phyloP scores from a whole-genome alignment of 2,888 invertebrate genomes.

The Agrochola lychnidis region DNA sequence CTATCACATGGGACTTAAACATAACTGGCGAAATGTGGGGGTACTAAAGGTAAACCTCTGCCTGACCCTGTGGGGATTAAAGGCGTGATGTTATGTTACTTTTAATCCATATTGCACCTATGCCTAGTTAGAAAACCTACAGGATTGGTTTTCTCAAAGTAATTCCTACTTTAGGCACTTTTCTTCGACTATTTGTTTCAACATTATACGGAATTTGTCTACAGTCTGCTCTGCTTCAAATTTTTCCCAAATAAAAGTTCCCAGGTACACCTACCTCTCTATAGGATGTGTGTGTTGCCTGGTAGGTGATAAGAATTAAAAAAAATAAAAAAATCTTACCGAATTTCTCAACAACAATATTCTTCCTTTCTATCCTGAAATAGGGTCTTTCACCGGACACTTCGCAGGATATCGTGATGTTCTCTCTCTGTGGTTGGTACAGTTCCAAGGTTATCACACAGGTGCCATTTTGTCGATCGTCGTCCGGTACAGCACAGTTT shows the following conservation, averaged over 20 bases:
- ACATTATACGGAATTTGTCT: neutral
- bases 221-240: neutral
- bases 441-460: slow-evolving; percentile 77
- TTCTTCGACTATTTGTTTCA: neutral
- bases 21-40: no score
- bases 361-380: slow-evolving; percentile 75
- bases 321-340: slow-evolving; percentile 70
- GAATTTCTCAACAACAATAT: slow-evolving; percentile 72
- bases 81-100: no score
- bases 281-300: no score
- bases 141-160: neutral
- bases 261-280: no score
- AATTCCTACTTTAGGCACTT: neutral
- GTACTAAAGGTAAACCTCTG: no score
- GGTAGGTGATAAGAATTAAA: neutral
- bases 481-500: slow-evolving; percentile 70
- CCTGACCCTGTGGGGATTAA: no score
- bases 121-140: neutral
- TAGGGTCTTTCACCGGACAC: slow-evolving; percentile 84
- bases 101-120: no score
- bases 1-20: no score
- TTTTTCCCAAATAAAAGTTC: neutral
- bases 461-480: slow-evolving; percentile 68
- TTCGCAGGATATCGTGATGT: slow-evolving; percentile 78
- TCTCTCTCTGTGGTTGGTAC: slow-evolving; percentile 69